These are phyloP conservation scores for Menidia menidia DNA, from an alignment of 2,797 vertebrate genomes.

Conservation along the genomic window DNA sequence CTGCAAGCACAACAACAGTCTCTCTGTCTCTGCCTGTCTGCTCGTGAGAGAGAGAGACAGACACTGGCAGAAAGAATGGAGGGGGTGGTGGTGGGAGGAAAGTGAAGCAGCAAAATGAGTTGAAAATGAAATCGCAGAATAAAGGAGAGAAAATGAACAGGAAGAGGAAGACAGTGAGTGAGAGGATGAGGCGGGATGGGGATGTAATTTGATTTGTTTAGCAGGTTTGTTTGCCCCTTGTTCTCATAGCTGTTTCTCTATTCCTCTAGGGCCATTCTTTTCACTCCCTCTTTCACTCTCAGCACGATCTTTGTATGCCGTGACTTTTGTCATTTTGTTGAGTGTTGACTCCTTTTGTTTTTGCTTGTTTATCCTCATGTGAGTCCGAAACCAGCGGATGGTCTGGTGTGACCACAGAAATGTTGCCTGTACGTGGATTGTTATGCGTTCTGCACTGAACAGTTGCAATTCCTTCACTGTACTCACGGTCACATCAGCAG, in stretches of 20 bases:
- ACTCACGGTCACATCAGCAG: constrained; percentile 14
- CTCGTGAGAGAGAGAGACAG: constrained; percentile 58
- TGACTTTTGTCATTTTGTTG: constrained; percentile 20
- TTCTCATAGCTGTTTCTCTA: constrained; percentile 8
- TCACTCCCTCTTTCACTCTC: not conserved
- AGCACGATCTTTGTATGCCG: constrained; percentile 14
- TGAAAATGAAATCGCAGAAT: constrained; percentile 38
- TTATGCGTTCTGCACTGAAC: not conserved
- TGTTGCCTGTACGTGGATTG: constrained; percentile 18
- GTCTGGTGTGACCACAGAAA: constrained; percentile 1
- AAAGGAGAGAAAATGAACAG: constrained; percentile 23
- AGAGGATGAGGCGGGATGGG: constrained; percentile 12
- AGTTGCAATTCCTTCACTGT: not conserved
- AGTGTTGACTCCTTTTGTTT: constrained; percentile 37
- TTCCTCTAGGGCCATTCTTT: not conserved
- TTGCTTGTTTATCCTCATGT: constrained; percentile 35
- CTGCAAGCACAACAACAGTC: constrained; percentile 73
- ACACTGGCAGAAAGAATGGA: constrained; percentile 63
- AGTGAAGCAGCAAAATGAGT: constrained; percentile 69
- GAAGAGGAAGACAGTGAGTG: constrained; percentile 20
- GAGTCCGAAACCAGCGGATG: constrained; percentile 29
- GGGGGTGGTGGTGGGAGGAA: constrained; percentile 16
- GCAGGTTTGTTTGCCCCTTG: constrained; percentile 7
- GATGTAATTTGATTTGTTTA: constrained; percentile 45
- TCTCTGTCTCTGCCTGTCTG: constrained; percentile 73